Evolutionary conservation across 2,113 vertebrate species (phyloP).

Genomic region (Ginglymostoma cirratum): DNA sequence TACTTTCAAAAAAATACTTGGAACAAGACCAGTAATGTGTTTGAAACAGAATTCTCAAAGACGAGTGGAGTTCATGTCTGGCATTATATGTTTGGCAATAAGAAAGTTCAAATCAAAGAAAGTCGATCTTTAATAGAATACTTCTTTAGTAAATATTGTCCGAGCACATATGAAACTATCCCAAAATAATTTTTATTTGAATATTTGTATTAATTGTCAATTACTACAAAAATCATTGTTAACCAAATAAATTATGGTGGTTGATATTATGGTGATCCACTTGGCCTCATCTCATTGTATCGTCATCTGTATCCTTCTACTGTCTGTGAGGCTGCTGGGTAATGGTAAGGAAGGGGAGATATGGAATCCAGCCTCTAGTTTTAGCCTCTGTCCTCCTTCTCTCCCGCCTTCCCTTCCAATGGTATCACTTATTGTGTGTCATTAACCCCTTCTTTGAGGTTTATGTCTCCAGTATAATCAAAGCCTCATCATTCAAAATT

Average conservation of each 20-base stretch:
- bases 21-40: slow-evolving; percentile 41
- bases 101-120: slow-evolving; percentile 44
- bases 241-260: neutral
- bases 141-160: slow-evolving; percentile 59
- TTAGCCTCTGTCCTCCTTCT: neutral
- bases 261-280: neutral
- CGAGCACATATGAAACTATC: slow-evolving; percentile 52
- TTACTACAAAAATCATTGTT: neutral
- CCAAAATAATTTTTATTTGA: slow-evolving; percentile 40
- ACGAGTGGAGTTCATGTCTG: slow-evolving; percentile 63
- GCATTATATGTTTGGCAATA: slow-evolving; percentile 63
- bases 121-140: slow-evolving; percentile 59
- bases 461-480: neutral
- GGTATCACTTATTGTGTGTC: neutral
- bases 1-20: slow-evolving; percentile 56
- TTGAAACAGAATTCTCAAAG: slow-evolving; percentile 47
- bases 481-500: neutral
- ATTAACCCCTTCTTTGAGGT: neutral
- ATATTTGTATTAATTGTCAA: neutral
- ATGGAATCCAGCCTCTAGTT: neutral
- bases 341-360: neutral
- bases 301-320: neutral
- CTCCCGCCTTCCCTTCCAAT: too few relatives aligned
- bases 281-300: neutral
- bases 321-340: neutral